Conservation (phyloP, 1,140 invertebrate species). For the Gonatopus flavifemur region DNA sequence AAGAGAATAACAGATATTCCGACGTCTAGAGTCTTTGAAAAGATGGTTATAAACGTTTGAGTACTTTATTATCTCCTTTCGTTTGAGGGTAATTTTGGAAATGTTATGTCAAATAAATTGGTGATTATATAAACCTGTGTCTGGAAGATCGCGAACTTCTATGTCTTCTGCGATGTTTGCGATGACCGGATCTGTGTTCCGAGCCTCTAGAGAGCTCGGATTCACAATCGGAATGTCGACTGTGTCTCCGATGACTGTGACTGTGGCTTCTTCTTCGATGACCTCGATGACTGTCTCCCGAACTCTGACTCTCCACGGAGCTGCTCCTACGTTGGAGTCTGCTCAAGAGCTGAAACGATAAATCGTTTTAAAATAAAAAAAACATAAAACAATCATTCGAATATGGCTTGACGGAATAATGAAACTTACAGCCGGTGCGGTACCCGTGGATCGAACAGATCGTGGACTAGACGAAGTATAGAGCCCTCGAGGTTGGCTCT, state of each 20-base stretch:
- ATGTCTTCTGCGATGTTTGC: conserved; percentile 70
- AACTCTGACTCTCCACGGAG: conserved; percentile 85
- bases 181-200: conserved; percentile 67
- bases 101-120: too few relatives aligned
- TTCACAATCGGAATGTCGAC: conserved; percentile 83
- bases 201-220: conserved; percentile 84
- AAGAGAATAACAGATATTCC: too few relatives aligned
- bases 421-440: conserved; percentile 49
- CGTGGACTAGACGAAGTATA: conserved; percentile 69
- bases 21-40: too few relatives aligned
- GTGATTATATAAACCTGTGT: too few relatives aligned
- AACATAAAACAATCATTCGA: neutral
- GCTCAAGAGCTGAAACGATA: conserved; percentile 48
- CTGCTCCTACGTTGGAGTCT: conserved; percentile 58
- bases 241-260: conserved; percentile 74
- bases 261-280: conserved; percentile 57
- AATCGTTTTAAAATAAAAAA: neutral
- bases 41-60: too few relatives aligned
- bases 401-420: neutral
- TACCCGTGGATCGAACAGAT: conserved; percentile 66
- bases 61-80: too few relatives aligned
- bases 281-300: conserved; percentile 58
- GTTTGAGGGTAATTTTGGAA: too few relatives aligned
- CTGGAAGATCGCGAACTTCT: conserved; percentile 58
- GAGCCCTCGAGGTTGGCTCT: conserved; percentile 69